phyloP scores from a whole-genome alignment of 2,888 invertebrate genomes.

The Eilema sororculum region DNA sequence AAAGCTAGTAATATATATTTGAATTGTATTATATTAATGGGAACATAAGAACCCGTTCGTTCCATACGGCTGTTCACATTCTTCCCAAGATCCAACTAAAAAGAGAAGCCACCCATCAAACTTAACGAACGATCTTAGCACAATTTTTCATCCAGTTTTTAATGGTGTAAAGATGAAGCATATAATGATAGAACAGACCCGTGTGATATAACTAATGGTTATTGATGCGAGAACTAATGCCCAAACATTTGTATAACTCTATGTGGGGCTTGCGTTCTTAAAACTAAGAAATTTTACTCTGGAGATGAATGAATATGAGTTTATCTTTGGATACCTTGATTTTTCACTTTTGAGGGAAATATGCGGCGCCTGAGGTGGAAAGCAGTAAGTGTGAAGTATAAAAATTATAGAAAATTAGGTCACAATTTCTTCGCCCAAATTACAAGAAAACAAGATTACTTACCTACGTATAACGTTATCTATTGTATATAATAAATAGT shows the following conservation, averaged over 20 bases:
- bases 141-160: conserved; percentile 37
- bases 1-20: no score
- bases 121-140: conserved; percentile 12
- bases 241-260: conserved; percentile 57
- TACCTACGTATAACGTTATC: background rate
- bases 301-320: conserved; percentile 17
- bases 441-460: background rate
- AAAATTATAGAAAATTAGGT: background rate
- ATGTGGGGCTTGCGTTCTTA: conserved; percentile 22
- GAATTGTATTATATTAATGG: no score
- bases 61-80: conserved; percentile 10
- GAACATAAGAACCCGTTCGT: no score
- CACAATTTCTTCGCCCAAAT: background rate
- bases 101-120: conserved; percentile 14
- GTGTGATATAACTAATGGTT: conserved; percentile 61
- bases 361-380: background rate
- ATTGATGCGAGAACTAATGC: conserved; percentile 64
- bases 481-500: background rate
- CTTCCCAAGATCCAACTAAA: conserved; percentile 7
- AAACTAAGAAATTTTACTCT: conserved; percentile 16
- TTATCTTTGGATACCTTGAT: conserved; percentile 16
- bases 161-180: conserved; percentile 37
- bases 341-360: conserved; percentile 7
- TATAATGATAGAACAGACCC: conserved; percentile 57
- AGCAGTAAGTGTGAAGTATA: background rate